Evolutionary conservation across 2,888 invertebrate species (phyloP), one percentile per base, ranked within the genome.

Genomic region (Cylindroiulus punctatus): DNA sequence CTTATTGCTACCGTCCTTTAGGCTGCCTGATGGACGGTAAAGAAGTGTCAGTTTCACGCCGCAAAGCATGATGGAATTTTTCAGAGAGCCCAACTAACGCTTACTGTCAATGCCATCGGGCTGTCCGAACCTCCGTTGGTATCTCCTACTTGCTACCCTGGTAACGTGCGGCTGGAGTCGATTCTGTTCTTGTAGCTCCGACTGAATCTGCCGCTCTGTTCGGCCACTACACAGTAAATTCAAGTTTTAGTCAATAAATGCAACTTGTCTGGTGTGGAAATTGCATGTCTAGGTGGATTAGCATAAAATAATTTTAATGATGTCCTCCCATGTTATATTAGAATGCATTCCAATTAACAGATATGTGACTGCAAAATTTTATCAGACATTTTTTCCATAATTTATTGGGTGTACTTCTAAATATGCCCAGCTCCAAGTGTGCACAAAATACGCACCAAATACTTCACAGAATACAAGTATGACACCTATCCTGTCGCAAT

Each of bases 111-210:
- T 92, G 88, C 92, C 92, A 91, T 94, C 94, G n/a, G 87, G 76
- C 30, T 88, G 87, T 89, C 94, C 93, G 88, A 94, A 93, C 88
- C 95, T 93, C 87, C 95, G 92, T 88, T 94, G 94, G 90, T 94
- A 95, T 88, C 96, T 93, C 87, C 95, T 93, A 89, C 95, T 96
- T 82, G 96, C 95, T 17, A 95, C 94, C 88, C 96, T 93, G 86
- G 94, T 94, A 91, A 96, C 96, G 87, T 94, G 92, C 82, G 95
- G 95, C 87, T 95, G 95, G 85, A 94, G 93, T 87, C 92, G 90
- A 85, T 92, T 90, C 87, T 92, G 90, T 76, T 91, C 90, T 86
- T 91, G 90, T 8, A 47, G 36, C 47, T 86, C 83, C 26, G 87
- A 40, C 76, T 87, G 57, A 86, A 87, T 90, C 88, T 92, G 91